These are phyloP conservation scores for Drosophila paulistorum DNA, from an alignment of 1,140 invertebrate species.

Conservation along the genomic window DNA sequence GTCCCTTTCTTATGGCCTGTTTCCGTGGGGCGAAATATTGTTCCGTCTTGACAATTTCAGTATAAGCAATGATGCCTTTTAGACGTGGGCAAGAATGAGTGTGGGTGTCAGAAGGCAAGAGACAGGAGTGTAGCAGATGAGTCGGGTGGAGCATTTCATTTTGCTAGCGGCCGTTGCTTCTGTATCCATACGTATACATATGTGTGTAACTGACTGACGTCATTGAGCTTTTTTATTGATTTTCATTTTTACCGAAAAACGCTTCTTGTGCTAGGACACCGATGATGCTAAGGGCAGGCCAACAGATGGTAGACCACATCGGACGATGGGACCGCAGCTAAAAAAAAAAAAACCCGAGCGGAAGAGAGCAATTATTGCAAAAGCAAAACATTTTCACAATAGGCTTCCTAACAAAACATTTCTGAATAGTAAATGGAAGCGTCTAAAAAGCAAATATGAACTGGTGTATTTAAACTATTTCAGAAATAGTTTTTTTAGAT, in stretches of 20 bases:
- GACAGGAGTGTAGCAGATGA: slow-evolving; percentile 38
- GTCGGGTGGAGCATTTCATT: slow-evolving; percentile 21
- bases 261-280: slow-evolving; percentile 54
- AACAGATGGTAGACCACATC: slow-evolving; percentile 51
- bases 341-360: background rate
- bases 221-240: slow-evolving; percentile 83
- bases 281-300: slow-evolving; percentile 29
- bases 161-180: slow-evolving; percentile 36
- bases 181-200: slow-evolving; percentile 7
- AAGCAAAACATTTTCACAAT: background rate
- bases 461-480: too few species aligned
- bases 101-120: slow-evolving; percentile 14
- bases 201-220: slow-evolving; percentile 65
- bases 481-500: too few species aligned
- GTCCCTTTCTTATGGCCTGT: slow-evolving; percentile 51
- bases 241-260: slow-evolving; percentile 66
- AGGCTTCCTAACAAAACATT: background rate
- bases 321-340: slow-evolving; percentile 29
- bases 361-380: background rate
- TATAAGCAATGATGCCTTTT: slow-evolving; percentile 32
- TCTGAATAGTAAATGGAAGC: too few species aligned
- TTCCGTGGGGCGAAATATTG: slow-evolving; percentile 49
- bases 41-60: slow-evolving; percentile 50
- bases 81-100: slow-evolving; percentile 17
- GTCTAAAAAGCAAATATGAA: too few species aligned